Evolutionary conservation across 2,888 invertebrate genomes (phyloP).

Genomic region (Lochmaea crataegi): DNA sequence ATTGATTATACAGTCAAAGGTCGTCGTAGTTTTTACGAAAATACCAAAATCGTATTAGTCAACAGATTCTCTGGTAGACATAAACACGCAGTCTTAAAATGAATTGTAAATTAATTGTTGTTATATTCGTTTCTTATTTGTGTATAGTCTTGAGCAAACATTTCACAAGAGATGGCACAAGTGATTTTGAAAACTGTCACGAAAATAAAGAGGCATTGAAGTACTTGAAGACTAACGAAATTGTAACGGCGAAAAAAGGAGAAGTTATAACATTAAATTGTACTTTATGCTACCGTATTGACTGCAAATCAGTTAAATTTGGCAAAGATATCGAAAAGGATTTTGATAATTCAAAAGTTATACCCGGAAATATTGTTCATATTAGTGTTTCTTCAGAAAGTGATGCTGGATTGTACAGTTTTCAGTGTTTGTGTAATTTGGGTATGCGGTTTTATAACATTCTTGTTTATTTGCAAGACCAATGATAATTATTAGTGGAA

Average conservation of each 20-base stretch:
- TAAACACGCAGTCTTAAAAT: background rate
- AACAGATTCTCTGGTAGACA: background rate
- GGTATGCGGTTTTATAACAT: slow-evolving; percentile 13
- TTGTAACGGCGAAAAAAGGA: background rate
- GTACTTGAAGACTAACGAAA: background rate
- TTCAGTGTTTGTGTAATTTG: slow-evolving; percentile 15
- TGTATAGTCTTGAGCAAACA: background rate
- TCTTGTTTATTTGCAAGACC: background rate
- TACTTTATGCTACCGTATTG: slow-evolving; percentile 12
- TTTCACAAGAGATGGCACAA: background rate
- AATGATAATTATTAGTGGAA: too few relatives aligned
- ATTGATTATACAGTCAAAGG: background rate
- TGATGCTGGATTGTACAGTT: slow-evolving; percentile 17
- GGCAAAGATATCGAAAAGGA: background rate
- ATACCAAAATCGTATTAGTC: background rate
- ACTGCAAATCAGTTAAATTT: slow-evolving; percentile 8
- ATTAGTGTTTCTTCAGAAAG: background rate
- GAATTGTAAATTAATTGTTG: background rate
- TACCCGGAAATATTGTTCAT: background rate
- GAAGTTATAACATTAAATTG: slow-evolving; percentile 6
- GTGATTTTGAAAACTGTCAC: background rate
- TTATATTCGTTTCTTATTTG: background rate
- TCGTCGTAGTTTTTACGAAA: background rate
- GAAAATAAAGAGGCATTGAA: background rate
- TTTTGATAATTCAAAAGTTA: background rate